Base-by-base conservation (phyloP, 2,113 vertebrate genomes). In the Nothobranchius furzeri region DNA sequence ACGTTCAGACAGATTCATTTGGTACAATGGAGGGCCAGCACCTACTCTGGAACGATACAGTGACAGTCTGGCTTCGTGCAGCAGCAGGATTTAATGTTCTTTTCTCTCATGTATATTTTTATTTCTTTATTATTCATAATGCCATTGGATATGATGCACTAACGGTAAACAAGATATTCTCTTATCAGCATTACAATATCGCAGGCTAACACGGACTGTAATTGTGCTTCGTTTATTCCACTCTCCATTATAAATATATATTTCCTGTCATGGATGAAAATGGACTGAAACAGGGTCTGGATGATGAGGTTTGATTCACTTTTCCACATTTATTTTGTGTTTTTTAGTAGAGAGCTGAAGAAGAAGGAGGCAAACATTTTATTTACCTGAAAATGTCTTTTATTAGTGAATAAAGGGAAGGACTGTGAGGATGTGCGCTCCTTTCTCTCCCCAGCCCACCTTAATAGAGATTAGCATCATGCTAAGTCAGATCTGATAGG, bases 391-490 rank as follows among this genome's bases (percentile, higher is more conserved):
- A 7, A 62, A 82, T n/a, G 40, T 43, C 17, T 59, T 55, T 49
- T 53, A 36, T 61, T 30, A 35, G 50, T 30, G 56, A 63, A 70
- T 65, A 71, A 45, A 65, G 68, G 65, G 49, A 58, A 57, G 54
- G 60, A 30, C 43, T 7, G 15, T 46, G 60, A 46, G 47, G 36
- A 12, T 61, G 30, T 49, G 57, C 62, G 60, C 2, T 40, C 60
- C 81, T 12, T 45, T 24, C 72, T 82, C 57, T 70, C 53, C 25
- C 47, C 14, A 60, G 81, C 60, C 73, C 64, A 85, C 81, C 85
- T 81, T 81, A 85, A 79, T 84, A 67, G 78, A 89, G 90, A 89
- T 89, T 85, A 90, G 83, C 83, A 87, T 88, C 85, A 81, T 76
- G 85, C 85, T 82, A 73, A 67, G 76, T 85, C 85, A 84, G 75